Evolutionary conservation across 2,113 vertebrate species (phyloP).

Genomic region (Oreotrochilus melanogaster): DNA sequence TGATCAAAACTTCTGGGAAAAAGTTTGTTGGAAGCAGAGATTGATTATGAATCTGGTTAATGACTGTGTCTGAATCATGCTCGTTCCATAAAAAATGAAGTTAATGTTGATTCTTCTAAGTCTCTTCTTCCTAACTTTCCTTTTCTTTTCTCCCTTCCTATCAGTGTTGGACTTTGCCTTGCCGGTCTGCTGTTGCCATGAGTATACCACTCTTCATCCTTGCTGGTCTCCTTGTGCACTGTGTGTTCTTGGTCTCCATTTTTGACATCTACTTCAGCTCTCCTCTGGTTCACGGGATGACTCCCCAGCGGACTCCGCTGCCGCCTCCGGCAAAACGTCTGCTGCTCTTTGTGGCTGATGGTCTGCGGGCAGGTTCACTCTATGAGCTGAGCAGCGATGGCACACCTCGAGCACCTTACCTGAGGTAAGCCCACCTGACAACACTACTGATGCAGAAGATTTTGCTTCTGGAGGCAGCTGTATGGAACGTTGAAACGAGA

Average conservation of each 20-base stretch:
- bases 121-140: background rate
- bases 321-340: slow-evolving; percentile 88
- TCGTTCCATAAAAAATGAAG: background rate
- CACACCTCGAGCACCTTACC: slow-evolving; percentile 81
- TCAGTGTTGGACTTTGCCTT: slow-evolving; percentile 1
- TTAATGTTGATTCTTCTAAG: background rate
- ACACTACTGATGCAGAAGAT: background rate
- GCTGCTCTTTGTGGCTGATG: slow-evolving; percentile 92
- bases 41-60: background rate
- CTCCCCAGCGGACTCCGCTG: slow-evolving; percentile 82
- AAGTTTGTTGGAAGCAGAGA: background rate
- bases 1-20: background rate
- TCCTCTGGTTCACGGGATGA: slow-evolving; percentile 95
- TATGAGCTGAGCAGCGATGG: slow-evolving; percentile 77
- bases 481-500: background rate
- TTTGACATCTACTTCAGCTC: slow-evolving; percentile 99
- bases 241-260: slow-evolving; percentile 93
- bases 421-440: slow-evolving; percentile 81
- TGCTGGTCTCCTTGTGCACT: slow-evolving; percentile 87
- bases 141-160: background rate
- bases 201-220: slow-evolving; percentile 84
- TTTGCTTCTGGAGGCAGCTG: background rate
- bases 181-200: slow-evolving; percentile 50
- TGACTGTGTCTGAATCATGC: background rate
- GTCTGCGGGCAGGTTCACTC: slow-evolving; percentile 90